Conservation (phyloP, 1,140 invertebrate species). For the Achroia grisella region DNA sequence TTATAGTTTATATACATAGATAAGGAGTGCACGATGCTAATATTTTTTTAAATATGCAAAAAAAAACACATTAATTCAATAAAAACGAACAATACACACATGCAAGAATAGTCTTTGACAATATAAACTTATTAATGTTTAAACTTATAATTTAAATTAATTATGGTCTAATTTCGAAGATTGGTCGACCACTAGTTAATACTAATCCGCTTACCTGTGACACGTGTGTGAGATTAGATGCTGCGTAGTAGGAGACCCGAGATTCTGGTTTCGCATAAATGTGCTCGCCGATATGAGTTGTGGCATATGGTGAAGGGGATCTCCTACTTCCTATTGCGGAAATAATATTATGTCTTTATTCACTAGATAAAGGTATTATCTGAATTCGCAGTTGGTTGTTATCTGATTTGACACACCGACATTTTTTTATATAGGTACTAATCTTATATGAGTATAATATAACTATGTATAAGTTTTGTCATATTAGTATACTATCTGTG, state of each 20-base stretch:
- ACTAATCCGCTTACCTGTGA: constrained; percentile 49
- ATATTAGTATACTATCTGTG: too few species aligned
- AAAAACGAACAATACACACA: too few species aligned
- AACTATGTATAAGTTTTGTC: too few species aligned
- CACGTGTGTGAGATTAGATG: constrained; percentile 60
- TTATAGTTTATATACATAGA: too few species aligned
- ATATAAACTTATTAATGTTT: too few species aligned
- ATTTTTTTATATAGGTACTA: too few species aligned
- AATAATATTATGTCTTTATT: not conserved
- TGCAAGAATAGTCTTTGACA: not conserved
- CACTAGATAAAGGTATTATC: too few species aligned
- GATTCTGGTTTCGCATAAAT: constrained; percentile 65
- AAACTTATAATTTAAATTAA: too few species aligned
- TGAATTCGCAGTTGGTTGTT: too few species aligned
- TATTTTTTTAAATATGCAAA: not conserved
- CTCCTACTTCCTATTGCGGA: constrained; percentile 62
- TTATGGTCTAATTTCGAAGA: not conserved
- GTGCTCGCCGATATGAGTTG: constrained; percentile 72
- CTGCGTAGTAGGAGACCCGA: constrained; percentile 60
- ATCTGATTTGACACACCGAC: too few species aligned
- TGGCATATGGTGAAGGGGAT: constrained; percentile 79
- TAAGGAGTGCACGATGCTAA: too few species aligned
- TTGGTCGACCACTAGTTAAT: not conserved
- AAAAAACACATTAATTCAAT: not conserved
- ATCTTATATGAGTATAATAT: too few species aligned